Conservation (phyloP, 2,888 invertebrate species). For the Tenthredo amoena region DNA sequence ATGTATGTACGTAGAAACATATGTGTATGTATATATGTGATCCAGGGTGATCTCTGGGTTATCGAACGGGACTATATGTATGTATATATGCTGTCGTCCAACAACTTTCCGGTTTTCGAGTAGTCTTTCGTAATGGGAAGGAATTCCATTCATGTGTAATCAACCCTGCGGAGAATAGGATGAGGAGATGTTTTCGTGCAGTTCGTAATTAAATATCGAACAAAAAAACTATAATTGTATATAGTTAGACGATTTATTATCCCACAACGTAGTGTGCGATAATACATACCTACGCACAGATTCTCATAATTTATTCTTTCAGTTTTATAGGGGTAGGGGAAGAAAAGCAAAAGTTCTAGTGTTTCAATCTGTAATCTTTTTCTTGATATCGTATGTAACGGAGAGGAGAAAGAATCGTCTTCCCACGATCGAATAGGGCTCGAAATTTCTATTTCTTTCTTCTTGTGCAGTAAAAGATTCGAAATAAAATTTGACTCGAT, state of each 20-base stretch:
- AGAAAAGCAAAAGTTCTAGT: no score
- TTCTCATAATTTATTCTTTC: no score
- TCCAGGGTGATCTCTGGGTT: conserved; percentile 22
- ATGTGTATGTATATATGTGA: background rate
- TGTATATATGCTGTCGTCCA: background rate
- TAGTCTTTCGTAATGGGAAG: conserved; percentile 6
- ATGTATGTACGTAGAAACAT: background rate
- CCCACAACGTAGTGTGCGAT: no score
- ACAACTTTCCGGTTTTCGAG: conserved; percentile 27
- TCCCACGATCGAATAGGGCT: no score
- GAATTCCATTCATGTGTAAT: conserved; percentile 8
- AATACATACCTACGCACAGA: no score
- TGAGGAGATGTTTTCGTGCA: background rate
- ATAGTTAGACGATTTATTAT: no score
- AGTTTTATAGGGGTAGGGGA: no score
- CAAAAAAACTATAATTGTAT: no score
- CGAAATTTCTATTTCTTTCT: no score
- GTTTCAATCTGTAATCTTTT: no score
- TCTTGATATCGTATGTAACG: no score
- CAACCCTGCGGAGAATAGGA: background rate
- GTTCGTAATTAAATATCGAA: background rate
- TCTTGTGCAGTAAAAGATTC: background rate
- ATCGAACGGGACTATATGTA: conserved; percentile 32
- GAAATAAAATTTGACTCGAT: background rate
- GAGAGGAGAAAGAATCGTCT: no score